Percentiles rank a stretch among this genome's conserved stretches.
Conservation (phyloP, 2,797 vertebrate genomes). For the Acropternis orthonyx region DNA sequence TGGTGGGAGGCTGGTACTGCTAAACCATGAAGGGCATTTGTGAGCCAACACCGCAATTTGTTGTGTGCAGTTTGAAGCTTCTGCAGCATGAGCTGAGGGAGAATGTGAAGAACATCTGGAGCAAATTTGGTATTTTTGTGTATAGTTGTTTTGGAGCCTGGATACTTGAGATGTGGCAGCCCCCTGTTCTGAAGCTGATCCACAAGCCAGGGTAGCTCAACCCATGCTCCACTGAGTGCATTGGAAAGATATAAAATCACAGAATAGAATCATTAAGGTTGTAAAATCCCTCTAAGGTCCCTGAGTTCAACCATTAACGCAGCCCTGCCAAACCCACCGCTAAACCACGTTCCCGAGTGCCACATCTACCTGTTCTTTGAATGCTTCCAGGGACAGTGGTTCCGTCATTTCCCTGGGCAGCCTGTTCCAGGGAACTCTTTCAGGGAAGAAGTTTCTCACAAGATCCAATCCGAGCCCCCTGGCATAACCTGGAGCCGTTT, state of each 20-base stretch:
- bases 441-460: neutral
- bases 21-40: neutral
- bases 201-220: neutral
- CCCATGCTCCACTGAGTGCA: neutral
- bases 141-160: neutral
- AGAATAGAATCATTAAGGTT: neutral
- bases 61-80: too few species aligned
- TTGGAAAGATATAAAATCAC: neutral
- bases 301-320: neutral
- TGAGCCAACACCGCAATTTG: neutral
- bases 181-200: neutral
- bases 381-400: neutral
- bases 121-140: neutral
- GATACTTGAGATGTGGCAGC: neutral
- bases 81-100: too few species aligned
- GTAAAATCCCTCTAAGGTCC: neutral
- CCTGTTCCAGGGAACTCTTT: neutral
- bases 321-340: neutral
- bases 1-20: neutral
- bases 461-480: neutral
- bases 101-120: too few species aligned
- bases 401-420: neutral
- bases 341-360: neutral
- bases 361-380: neutral
- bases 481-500: neutral